These are phyloP conservation scores for Salminus brasiliensis DNA, from an alignment of 2,113 vertebrate species.

Conservation along the genomic window DNA sequence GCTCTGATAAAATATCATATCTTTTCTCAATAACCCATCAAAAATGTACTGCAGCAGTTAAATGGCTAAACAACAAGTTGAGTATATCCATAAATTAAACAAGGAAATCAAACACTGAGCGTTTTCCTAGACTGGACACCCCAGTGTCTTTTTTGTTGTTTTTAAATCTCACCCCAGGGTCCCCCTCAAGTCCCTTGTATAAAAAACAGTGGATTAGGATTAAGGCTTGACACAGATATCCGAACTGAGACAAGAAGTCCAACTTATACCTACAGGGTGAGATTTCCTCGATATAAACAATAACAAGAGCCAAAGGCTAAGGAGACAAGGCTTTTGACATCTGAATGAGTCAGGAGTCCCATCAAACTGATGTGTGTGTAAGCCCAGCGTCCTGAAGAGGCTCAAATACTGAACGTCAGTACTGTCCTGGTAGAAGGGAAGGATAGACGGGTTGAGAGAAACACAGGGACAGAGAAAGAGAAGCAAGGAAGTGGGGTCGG, in stretches of 20 bases:
- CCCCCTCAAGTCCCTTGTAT: slow-evolving; percentile 30
- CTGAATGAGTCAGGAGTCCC: slow-evolving; percentile 12
- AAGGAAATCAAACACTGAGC: slow-evolving; percentile 25
- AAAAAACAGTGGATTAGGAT: slow-evolving; percentile 37
- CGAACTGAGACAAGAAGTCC: slow-evolving; percentile 29
- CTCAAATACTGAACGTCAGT: slow-evolving; percentile 31
- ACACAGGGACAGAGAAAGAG: not conserved
- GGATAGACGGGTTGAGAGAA: too few relatives aligned
- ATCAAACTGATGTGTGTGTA: not conserved
- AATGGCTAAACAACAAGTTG: slow-evolving; percentile 18
- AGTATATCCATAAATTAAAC: slow-evolving; percentile 24
- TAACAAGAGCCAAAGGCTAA: slow-evolving; percentile 36
- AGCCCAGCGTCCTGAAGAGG: not conserved
- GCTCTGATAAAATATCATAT: slow-evolving; percentile 29
- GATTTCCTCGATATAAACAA: slow-evolving; percentile 34
- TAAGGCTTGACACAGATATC: slow-evolving; percentile 43
- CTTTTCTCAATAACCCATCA: not conserved
- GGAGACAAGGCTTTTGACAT: slow-evolving; percentile 5
- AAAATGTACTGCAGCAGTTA: slow-evolving; percentile 13
- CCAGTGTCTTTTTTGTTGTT: not conserved
- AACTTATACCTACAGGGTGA: slow-evolving; percentile 30
- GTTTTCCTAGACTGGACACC: slow-evolving; percentile 2
- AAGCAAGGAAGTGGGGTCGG: not conserved
- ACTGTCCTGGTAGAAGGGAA: slow-evolving; percentile 1
- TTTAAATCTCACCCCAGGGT: not conserved